Percentiles rank a stretch among this genome's conserved stretches.
Conservation (phyloP, 2,797 vertebrate genomes). For the Phoebastria nigripes region DNA sequence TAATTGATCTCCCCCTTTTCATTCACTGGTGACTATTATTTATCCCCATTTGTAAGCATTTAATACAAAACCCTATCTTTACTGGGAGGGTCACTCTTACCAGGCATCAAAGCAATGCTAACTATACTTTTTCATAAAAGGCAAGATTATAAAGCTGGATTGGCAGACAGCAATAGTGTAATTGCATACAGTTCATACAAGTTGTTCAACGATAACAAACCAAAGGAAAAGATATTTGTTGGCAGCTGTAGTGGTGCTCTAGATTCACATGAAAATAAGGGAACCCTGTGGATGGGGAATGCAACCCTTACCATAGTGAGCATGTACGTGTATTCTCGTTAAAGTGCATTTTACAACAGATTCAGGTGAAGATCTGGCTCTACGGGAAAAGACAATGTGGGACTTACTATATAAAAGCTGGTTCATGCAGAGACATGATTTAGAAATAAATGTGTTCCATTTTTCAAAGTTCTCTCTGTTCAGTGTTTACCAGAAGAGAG, state of each 20-base stretch:
- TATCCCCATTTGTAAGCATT: background rate
- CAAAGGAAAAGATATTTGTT: background rate
- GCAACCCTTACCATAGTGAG: background rate
- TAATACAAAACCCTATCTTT: background rate
- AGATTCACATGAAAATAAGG: background rate
- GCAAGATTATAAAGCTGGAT: background rate
- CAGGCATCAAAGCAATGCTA: background rate
- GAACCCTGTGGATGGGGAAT: background rate
- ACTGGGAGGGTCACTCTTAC: background rate
- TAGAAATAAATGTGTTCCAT: background rate
- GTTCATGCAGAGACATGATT: background rate
- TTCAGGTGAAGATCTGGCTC: background rate
- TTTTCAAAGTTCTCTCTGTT: background rate
- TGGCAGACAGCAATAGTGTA: background rate
- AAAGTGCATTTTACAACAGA: background rate
- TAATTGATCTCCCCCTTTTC: background rate
- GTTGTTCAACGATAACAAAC: background rate
- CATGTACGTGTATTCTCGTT: background rate
- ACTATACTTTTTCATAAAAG: background rate
- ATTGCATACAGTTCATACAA: background rate
- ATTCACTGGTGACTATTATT: background rate
- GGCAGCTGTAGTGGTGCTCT: background rate
- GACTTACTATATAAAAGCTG: background rate
- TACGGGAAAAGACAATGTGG: background rate
- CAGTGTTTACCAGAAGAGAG: constrained; percentile 4